Evolutionary conservation across 2,888 invertebrate species (phyloP), one percentile per base, ranked within the genome.

Genomic region (Erannis defoliaria): DNA sequence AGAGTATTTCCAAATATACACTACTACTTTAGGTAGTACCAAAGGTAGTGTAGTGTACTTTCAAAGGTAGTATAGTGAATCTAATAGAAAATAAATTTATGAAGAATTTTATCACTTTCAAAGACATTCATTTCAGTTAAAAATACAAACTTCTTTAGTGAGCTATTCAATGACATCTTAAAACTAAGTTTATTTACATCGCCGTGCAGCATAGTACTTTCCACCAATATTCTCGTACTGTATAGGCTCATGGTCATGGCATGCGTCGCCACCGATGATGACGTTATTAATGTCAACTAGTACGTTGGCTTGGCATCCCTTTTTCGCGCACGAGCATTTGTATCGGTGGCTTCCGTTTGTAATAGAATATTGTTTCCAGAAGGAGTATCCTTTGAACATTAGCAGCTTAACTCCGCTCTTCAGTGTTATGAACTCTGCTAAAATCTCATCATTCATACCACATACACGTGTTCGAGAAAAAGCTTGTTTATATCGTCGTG

Each of bases 371-470:
- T 62, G 58, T 23, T 31, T 62, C 18, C 37, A 40, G 33, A 46
- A 66, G n/a, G 46, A 63, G 19, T 66, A 49, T 2, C 66, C 55
- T 45, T 33, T 16, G n/a, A 60, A 51, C 46, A 66, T 50, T 5
- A 66, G 60, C 12, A 66, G 35, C 29, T n/a, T 29, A 2, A 56
- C 19, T 9, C 66, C 67, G 6, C 16, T 9, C 14, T 23, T 48
- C 42, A 54, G 6, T 0, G 53, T 40, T 43, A 64, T 64, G 35
- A 48, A 57, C 37, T 58, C 40, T 26, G 49, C 63, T 63, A 45
- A 46, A 53, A 49, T 21, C 31, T 43, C 33, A 46, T n/a, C 38
- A 38, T 23, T n/a, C 31, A 23, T 26, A 14, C n/a, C 5, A 45
- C 14, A 14, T 37, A 16, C n/a, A n/a, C n/a, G n/a, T n/a, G n/a